Evolutionary conservation across 2,888 invertebrate genomes (phyloP).

Genomic region (Tenthredo mesomela): DNA sequence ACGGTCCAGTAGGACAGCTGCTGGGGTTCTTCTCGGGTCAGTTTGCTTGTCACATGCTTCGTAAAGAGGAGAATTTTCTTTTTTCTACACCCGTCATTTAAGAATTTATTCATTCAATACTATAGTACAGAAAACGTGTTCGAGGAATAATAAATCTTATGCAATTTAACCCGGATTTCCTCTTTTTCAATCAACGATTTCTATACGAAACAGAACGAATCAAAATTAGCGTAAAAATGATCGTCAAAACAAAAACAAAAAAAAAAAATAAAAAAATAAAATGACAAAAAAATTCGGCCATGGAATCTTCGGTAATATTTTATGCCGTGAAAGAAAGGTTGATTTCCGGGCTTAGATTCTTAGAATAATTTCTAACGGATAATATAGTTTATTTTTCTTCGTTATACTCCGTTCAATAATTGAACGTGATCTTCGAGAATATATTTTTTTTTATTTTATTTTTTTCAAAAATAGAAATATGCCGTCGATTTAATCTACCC

Average conservation of each 20-base stretch:
- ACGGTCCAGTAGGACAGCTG: not conserved
- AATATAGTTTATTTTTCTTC: not conserved
- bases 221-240: not conserved
- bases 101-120: no score
- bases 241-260: no score
- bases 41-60: constrained; percentile 21
- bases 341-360: not conserved
- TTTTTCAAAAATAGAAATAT: not conserved
- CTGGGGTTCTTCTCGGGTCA: not conserved
- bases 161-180: not conserved
- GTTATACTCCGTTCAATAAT: not conserved
- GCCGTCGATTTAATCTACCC: constrained; percentile 4
- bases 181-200: not conserved
- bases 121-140: not conserved
- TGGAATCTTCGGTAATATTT: not conserved
- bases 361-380: not conserved
- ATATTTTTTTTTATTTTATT: not conserved
- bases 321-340: not conserved
- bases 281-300: no score
- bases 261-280: no score
- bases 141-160: not conserved
- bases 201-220: not conserved
- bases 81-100: not conserved
- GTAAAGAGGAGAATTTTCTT: not conserved
- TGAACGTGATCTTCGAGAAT: not conserved